phyloP scores from a whole-genome alignment of 2,113 vertebrate genomes.

The Mustelus asterias region DNA sequence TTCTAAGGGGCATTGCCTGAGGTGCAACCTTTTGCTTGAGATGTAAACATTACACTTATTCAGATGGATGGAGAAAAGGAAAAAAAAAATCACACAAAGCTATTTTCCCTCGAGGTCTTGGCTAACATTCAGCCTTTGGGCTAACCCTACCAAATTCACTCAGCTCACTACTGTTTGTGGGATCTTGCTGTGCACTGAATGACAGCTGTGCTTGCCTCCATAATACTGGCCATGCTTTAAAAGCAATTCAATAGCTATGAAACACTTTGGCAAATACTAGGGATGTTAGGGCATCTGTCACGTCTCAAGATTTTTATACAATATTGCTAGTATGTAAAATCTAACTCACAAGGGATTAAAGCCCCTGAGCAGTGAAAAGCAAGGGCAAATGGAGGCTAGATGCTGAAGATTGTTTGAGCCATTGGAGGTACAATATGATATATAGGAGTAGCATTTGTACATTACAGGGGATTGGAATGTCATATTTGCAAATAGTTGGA shows the following conservation, averaged over 20 bases:
- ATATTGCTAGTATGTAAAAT: neutral
- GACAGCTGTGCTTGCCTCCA: neutral
- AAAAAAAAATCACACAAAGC: neutral
- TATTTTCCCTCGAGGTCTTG: neutral
- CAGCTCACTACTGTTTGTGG: neutral
- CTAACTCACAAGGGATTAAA: neutral
- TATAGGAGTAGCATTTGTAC: neutral
- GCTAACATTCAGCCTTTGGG: neutral
- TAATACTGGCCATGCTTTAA: neutral
- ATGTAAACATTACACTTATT: neutral
- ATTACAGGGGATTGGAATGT: neutral
- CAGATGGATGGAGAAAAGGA: neutral
- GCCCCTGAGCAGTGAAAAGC: neutral
- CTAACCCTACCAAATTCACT: neutral
- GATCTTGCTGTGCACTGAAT: neutral
- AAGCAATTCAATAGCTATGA: neutral
- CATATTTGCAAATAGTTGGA: neutral
- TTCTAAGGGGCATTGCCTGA: neutral
- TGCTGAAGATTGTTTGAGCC: neutral
- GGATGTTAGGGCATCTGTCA: neutral
- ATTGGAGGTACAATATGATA: neutral
- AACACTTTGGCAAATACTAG: neutral
- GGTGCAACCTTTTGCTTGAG: neutral
- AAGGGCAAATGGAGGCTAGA: neutral
- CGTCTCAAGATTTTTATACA: neutral